Evolutionary conservation across 2,797 vertebrate genomes (phyloP).

Genomic region (Sarcophilus harrisii): DNA sequence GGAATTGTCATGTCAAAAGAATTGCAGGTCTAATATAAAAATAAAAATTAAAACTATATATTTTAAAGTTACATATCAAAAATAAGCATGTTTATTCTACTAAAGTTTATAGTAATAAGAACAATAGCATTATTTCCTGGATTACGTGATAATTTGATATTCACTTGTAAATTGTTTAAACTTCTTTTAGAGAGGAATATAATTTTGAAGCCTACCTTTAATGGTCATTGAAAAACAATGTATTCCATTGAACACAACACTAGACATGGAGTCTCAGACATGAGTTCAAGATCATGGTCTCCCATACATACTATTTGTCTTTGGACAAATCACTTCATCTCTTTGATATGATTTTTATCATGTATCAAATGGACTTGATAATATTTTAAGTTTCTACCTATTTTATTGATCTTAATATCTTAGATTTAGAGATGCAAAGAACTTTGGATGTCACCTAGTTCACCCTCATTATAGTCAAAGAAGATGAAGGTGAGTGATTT

Average conservation of each 20-base stretch:
- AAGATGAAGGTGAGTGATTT: background rate
- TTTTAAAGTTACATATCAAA: background rate
- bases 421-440: background rate
- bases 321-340: background rate
- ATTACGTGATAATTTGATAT: background rate
- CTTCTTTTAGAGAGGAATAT: background rate
- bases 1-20: background rate
- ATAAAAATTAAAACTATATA: background rate
- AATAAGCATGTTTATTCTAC: background rate
- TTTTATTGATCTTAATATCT: background rate
- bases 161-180: background rate
- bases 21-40: background rate
- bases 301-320: background rate
- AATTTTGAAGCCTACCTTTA: background rate
- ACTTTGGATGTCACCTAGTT: background rate
- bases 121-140: background rate
- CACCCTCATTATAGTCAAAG: background rate
- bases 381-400: background rate
- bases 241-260: background rate
- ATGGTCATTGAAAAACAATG: background rate
- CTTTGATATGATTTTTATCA: background rate
- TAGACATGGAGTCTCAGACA: background rate
- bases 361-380: background rate
- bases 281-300: background rate
- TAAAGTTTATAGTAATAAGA: background rate